Base-by-base conservation (phyloP, 2,113 vertebrate species). In the Spheniscus mendiculus region DNA sequence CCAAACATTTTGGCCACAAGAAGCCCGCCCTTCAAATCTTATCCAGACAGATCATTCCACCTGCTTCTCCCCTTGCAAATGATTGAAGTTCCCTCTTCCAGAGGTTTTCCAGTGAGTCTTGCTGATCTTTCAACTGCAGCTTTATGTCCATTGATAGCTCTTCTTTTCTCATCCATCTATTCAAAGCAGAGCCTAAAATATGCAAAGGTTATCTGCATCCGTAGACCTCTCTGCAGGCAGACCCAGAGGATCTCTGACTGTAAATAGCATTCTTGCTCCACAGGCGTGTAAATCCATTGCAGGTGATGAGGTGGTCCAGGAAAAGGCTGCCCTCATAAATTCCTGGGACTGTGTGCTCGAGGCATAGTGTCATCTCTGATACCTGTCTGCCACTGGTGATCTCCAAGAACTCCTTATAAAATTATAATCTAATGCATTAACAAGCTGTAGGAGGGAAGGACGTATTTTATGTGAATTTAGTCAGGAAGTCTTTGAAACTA, bases 401-500 rank as follows among this genome's bases (percentile, higher is more conserved):
- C 89, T 97, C 65, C 52, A 47, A 71, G n/a, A 95, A 22, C 47
- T 73, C 59, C 58, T 65, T 62, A 14, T 47, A 49, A 91, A 94
- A 87, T 93, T 72, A 72, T 40, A 44, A 30, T 44, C 52, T 87
- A 55, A 89, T 69, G 44, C 61, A 92, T 84, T 93, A 89, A 50
- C 66, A 87, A 94, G 70, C 21, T 58, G 19, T 49, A 69, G 15
- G 56, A 79, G 84, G 47, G 52, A 91, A 87, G 69, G 81, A 71
- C 4, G 18, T 67, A 76, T 90, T 97, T 97, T 85, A 91, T 95
- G 87, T 79, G 94, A 91, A 97, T 95, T 63, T 63, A 82, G 65
- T 49, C 87, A 79, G 91, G 87, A 94, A 93, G 45, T 71, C 73
- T 93, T 90, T 87, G 65, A 82, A 97, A 79, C 19, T 80, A 85